phyloP scores from a whole-genome alignment of 1,140 invertebrate species.

The Psix sp. region DNA sequence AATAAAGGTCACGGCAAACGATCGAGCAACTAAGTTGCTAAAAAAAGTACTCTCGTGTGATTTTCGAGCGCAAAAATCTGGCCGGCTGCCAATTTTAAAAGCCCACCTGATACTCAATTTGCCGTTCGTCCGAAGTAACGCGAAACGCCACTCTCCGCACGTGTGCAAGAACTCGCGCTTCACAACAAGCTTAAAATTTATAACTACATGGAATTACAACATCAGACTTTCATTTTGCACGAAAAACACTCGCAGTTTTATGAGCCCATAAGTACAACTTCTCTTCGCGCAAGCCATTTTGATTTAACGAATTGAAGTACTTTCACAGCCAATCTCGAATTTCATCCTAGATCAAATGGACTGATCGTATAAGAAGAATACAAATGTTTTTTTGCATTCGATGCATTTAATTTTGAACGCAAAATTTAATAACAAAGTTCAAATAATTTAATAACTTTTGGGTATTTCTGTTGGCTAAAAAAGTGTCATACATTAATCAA shows the following conservation, averaged over 20 bases:
- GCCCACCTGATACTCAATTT: slow-evolving; percentile 45
- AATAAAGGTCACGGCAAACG: slow-evolving; percentile 30
- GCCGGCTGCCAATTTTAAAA: slow-evolving; percentile 27
- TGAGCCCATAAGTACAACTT: slow-evolving; percentile 30
- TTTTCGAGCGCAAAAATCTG: slow-evolving; percentile 33
- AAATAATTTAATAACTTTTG: no score
- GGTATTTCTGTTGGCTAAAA: no score
- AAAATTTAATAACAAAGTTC: no score
- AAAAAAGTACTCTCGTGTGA: slow-evolving; percentile 39
- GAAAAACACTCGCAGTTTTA: slow-evolving; percentile 28
- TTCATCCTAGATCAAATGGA: slow-evolving; percentile 13
- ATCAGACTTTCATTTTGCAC: slow-evolving; percentile 46
- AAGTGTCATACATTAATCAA: no score
- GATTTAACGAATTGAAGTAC: slow-evolving; percentile 52
- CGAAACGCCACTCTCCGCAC: slow-evolving; percentile 22
- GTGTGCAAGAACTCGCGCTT: slow-evolving; percentile 1
- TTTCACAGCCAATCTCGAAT: slow-evolving; percentile 30
- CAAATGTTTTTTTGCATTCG: background rate
- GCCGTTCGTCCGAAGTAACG: slow-evolving; percentile 33
- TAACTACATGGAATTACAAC: slow-evolving; percentile 49
- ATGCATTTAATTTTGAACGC: no score
- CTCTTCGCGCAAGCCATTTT: slow-evolving; percentile 21
- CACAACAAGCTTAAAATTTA: slow-evolving; percentile 51
- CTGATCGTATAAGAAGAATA: background rate
- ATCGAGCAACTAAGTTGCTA: slow-evolving; percentile 13